These are phyloP conservation scores for Eurois occulta DNA, from an alignment of 2,888 invertebrate species.

Conservation along the genomic window DNA sequence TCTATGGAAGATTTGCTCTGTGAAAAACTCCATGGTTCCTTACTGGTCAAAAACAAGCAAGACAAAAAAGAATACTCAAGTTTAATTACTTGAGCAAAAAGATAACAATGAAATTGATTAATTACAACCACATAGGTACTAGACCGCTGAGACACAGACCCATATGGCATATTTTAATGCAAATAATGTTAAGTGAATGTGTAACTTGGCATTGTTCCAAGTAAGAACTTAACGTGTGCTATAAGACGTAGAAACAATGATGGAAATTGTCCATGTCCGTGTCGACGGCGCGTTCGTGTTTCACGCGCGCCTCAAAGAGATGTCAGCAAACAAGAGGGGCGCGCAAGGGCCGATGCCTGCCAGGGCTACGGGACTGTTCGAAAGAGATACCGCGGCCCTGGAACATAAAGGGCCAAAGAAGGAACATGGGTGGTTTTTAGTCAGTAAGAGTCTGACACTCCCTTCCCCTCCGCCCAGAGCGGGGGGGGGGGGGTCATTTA, in stretches of 20 bases:
- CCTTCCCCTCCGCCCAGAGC: no score
- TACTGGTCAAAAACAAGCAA: neutral
- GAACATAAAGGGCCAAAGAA: no score
- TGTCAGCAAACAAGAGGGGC: no score
- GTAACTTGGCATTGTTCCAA: constrained; percentile 37
- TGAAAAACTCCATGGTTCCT: neutral
- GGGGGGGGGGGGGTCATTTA: no score
- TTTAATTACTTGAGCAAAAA: neutral
- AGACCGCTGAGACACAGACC: neutral
- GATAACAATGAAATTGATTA: constrained; percentile 21
- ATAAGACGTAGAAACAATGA: constrained; percentile 42
- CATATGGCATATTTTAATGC: constrained; percentile 15
- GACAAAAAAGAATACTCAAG: neutral
- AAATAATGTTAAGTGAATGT: constrained; percentile 22
- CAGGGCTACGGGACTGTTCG: no score
- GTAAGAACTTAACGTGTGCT: constrained; percentile 20
- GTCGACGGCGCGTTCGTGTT: no score
- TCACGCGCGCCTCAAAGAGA: no score
- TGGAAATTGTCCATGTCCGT: constrained; percentile 11
- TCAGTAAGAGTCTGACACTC: no score
- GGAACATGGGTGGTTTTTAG: no score
- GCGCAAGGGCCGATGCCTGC: no score
- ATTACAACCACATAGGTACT: neutral
- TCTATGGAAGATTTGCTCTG: neutral
- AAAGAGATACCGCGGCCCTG: no score